These are phyloP conservation scores for Sarcophaga subvicina DNA, from an alignment of 2,888 invertebrate species.

Conservation along the genomic window DNA sequence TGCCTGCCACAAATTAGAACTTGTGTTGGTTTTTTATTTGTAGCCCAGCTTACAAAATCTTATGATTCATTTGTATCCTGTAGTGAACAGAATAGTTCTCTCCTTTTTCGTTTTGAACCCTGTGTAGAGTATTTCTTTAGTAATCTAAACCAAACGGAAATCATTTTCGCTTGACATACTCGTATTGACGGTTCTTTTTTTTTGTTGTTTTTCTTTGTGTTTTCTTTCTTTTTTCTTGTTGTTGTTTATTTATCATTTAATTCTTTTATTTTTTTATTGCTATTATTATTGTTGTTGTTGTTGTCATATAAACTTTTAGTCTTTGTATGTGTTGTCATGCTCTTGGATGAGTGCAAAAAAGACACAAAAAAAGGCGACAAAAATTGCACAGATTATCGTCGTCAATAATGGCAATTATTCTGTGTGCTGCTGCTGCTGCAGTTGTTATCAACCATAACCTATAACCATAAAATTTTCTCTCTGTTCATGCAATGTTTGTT, in stretches of 20 bases:
- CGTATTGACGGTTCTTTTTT: neutral
- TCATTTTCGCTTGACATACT: constrained; percentile 18
- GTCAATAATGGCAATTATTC: constrained; percentile 11
- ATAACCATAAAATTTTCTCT: constrained; percentile 51
- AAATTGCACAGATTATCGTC: constrained; percentile 45
- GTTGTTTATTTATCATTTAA: constrained; percentile 36
- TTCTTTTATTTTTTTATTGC: neutral
- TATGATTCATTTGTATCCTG: too few relatives aligned
- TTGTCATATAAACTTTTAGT: constrained; percentile 24
- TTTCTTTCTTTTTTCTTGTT: neutral
- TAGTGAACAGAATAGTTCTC: too few relatives aligned
- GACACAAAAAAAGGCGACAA: neutral
- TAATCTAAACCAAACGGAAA: constrained; percentile 12
- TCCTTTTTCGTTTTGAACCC: too few relatives aligned
- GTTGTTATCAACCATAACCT: constrained; percentile 59
- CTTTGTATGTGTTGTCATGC: neutral
- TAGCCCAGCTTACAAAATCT: too few relatives aligned
- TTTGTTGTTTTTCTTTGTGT: neutral
- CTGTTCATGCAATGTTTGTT: constrained; percentile 20
- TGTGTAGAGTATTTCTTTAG: too few relatives aligned
- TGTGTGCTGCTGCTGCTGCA: neutral
- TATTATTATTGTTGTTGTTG: neutral
- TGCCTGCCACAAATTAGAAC: too few relatives aligned
- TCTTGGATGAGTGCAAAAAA: neutral
- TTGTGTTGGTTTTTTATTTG: too few relatives aligned